These are phyloP conservation scores for Lineus longissimus DNA, from an alignment of 1,140 invertebrate genomes.

Conservation along the genomic window DNA sequence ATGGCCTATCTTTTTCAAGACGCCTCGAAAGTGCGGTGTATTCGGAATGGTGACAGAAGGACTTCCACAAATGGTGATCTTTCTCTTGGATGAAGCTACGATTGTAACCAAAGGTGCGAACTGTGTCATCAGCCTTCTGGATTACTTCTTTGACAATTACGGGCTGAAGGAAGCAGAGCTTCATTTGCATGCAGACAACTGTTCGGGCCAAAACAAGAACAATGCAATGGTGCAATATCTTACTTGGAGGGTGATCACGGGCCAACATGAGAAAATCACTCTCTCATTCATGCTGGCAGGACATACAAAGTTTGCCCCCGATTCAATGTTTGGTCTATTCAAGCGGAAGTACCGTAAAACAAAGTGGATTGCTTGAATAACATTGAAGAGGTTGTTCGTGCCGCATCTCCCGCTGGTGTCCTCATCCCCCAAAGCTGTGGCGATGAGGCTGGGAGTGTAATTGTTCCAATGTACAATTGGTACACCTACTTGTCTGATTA, in stretches of 20 bases:
- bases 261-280: slow-evolving; percentile 15
- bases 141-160: slow-evolving; percentile 26
- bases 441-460: slow-evolving; percentile 11
- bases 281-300: slow-evolving; percentile 27
- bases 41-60: slow-evolving; percentile 28
- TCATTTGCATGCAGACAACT: slow-evolving; percentile 24
- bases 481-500: slow-evolving; percentile 14
- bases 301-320: slow-evolving; percentile 36
- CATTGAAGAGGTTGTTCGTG: slow-evolving; percentile 12
- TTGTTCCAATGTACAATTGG: slow-evolving; percentile 22
- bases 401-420: slow-evolving; percentile 13
- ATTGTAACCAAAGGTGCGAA: slow-evolving; percentile 24
- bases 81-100: slow-evolving; percentile 20
- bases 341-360: slow-evolving; percentile 21
- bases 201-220: slow-evolving; percentile 34
- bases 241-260: slow-evolving; percentile 23
- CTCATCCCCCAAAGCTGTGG: slow-evolving; percentile 22
- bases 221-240: slow-evolving; percentile 28
- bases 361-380: slow-evolving; percentile 17
- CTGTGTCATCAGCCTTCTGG: slow-evolving; percentile 24
- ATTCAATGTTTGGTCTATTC: slow-evolving; percentile 33
- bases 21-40: slow-evolving; percentile 26
- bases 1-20: slow-evolving; percentile 28
- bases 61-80: slow-evolving; percentile 22
- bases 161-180: slow-evolving; percentile 23